Base-by-base conservation (phyloP, 1,140 invertebrate genomes). In the Drosophila nikananu region DNA sequence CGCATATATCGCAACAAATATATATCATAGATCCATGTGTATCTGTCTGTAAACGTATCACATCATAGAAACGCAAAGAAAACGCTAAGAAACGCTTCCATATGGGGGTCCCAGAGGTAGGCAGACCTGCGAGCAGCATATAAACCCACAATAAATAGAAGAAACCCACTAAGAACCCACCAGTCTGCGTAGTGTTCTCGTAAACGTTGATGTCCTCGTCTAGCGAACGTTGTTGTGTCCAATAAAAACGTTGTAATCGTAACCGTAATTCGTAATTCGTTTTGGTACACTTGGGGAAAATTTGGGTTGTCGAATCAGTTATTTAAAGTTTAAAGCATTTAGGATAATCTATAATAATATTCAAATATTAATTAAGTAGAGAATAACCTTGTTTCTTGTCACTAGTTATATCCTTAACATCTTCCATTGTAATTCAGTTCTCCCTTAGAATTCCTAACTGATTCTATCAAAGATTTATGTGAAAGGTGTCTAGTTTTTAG, bases 21-120 rank as follows among this genome's bases (percentile, higher is more conserved):
- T 52, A 52, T 63, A 63, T 37, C 35, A 62, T 64, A 64, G 23
- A 67, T 67, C 64, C 64, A 23, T 30, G 35, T 44, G 39, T 68
- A 46, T 70, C 39, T 71, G 67, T 71, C 67, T 35, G 64, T 35
- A 61, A 37, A 73, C 68, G 71, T 74, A 74, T 73, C 71, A 73
- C 68, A 73, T 19, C 41, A 57, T 39, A 39, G 54, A 57, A 23
- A 39, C 9, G 52, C 49, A 51, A 55, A 23, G n/a, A 62, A 75
- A 27, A 49, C 32, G 52, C 35, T 51, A 59, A 67, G 57, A 65
- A 80, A 71, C 42, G 65, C 76, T 64, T 79, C 66, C 76, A 71
- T 79, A 70, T 77, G 74, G 68, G 74, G 71, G 57, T 61, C 75
- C 57, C 62, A 77, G 76, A 79, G 76, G 76, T 79, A 79, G 75